These are phyloP conservation scores for Cetoscarus ocellatus DNA, from an alignment of 2,797 vertebrate genomes.

Conservation along the genomic window DNA sequence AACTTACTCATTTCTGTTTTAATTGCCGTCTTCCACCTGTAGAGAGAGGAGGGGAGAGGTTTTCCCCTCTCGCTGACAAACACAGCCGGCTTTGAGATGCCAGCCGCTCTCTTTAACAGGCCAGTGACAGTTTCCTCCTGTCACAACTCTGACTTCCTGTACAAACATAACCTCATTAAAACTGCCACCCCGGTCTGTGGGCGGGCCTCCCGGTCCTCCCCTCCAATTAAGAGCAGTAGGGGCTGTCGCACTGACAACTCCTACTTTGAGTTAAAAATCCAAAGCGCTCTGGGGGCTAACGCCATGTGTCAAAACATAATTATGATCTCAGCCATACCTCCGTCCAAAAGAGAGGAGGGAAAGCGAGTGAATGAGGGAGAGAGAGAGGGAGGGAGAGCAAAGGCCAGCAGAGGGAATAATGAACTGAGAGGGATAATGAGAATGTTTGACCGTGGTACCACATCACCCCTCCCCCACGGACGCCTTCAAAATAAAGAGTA, in stretches of 20 bases:
- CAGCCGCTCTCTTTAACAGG: conserved; percentile 79
- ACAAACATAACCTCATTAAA: conserved; percentile 87
- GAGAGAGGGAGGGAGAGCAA: conserved; percentile 26
- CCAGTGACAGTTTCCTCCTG: conserved; percentile 85
- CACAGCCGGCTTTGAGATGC: conserved; percentile 80
- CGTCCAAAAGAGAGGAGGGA: conserved; percentile 73
- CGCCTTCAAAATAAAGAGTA: conserved; percentile 59
- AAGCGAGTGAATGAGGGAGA: conserved; percentile 29
- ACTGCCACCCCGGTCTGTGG: conserved; percentile 80
- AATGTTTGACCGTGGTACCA: conserved; percentile 65
- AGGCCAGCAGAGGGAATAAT: conserved; percentile 74
- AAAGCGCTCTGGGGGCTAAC: conserved; percentile 78
- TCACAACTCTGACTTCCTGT: conserved; percentile 85
- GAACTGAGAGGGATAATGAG: conserved; percentile 76
- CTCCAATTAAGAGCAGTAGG: conserved; percentile 85
- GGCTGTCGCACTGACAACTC: conserved; percentile 83
- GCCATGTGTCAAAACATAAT: conserved; percentile 85
- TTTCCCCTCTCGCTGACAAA: conserved; percentile 71
- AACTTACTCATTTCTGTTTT: conserved; percentile 73
- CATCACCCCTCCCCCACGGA: conserved; percentile 44
- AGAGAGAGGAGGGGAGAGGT: conserved; percentile 71
- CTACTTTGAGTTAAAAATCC: conserved; percentile 85
- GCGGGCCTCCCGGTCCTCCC: conserved; percentile 81
- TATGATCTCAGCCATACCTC: conserved; percentile 82
- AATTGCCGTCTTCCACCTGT: conserved; percentile 83